Conservation (phyloP, 2,797 vertebrate species). For the Prunella strophiata region DNA sequence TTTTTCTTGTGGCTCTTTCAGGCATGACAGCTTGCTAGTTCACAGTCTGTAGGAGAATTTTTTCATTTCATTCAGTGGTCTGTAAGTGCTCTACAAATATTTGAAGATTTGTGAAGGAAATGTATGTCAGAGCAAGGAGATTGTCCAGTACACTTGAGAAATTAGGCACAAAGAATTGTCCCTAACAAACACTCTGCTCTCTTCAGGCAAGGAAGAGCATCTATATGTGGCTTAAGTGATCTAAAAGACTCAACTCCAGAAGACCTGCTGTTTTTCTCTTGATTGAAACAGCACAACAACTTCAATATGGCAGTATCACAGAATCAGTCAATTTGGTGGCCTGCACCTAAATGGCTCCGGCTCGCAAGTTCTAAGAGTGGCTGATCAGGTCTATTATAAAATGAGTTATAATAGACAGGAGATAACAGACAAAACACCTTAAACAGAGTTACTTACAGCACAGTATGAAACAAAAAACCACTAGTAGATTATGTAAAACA, state of each 20-base stretch:
- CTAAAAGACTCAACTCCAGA: not conserved
- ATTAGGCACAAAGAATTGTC: not conserved
- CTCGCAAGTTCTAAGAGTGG: not conserved
- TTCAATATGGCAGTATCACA: not conserved
- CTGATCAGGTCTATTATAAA: accelerated
- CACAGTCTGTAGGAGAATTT: not conserved
- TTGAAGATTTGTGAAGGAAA: not conserved
- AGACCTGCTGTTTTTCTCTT: not conserved
- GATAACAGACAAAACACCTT: not conserved
- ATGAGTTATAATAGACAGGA: not conserved
- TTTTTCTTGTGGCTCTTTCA: not conserved
- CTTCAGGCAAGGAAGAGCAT: not conserved
- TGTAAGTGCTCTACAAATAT: not conserved
- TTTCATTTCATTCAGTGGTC: not conserved
- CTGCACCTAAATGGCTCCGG: not conserved
- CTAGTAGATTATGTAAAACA: not conserved
- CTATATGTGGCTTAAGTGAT: not conserved
- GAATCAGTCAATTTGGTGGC: not conserved
- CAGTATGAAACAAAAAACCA: not conserved
- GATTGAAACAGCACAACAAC: not conserved
- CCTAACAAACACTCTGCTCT: not conserved
- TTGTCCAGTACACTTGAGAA: not conserved
- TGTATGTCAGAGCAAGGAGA: not conserved
- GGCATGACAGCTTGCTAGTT: not conserved
- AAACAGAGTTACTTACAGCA: not conserved